Evolutionary conservation across 2,113 vertebrate genomes (phyloP).

Genomic region (Meriones unguiculatus): DNA sequence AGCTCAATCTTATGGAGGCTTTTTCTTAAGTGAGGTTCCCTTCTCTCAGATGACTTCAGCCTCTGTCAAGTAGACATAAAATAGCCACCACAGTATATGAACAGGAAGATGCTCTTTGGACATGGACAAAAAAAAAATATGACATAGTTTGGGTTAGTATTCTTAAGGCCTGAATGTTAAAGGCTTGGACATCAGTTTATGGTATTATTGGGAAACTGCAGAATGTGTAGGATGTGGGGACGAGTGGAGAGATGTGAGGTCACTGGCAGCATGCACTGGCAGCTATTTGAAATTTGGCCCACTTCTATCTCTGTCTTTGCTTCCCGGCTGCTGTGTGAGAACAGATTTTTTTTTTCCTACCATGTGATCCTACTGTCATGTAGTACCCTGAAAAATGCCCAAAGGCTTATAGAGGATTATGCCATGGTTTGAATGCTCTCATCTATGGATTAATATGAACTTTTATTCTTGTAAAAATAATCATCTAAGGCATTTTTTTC

Average conservation of each 20-base stretch:
- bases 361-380: background rate
- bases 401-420: background rate
- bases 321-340: background rate
- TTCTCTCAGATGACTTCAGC: background rate
- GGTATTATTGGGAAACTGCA: too few relatives aligned
- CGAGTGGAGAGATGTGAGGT: background rate
- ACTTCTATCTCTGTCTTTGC: background rate
- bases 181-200: background rate
- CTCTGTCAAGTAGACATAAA: background rate
- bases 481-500: background rate
- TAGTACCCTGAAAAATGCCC: fast-evolving
- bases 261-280: background rate
- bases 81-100: background rate
- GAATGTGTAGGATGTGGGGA: background rate
- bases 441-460: background rate
- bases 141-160: background rate
- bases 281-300: background rate
- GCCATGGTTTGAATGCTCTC: background rate
- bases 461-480: background rate
- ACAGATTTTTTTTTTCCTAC: background rate
- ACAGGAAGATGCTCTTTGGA: background rate
- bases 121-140: background rate
- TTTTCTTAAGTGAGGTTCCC: background rate
- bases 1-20: background rate
- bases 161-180: background rate